Evolutionary conservation across 2,888 invertebrate species (phyloP).

Genomic region (Caenorhabditis uteleia): DNA sequence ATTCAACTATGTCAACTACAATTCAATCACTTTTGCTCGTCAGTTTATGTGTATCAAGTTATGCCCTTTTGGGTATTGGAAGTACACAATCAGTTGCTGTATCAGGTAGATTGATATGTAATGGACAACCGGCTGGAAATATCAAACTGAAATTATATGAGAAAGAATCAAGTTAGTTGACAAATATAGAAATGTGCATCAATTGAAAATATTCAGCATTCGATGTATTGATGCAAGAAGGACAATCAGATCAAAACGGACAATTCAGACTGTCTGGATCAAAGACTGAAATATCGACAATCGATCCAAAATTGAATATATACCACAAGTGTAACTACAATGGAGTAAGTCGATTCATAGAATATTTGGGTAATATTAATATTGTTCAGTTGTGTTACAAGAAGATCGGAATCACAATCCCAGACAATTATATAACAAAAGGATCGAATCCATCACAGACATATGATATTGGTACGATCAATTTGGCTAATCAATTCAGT

Average conservation of each 20-base stretch:
- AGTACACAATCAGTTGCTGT: slow-evolving; percentile 51
- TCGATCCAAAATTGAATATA: slow-evolving; percentile 52
- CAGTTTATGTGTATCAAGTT: too few relatives aligned
- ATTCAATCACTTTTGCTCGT: too few relatives aligned
- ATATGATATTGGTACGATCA: slow-evolving; percentile 52
- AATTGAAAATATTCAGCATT: slow-evolving; percentile 30
- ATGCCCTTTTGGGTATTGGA: slow-evolving; percentile 45
- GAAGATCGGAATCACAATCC: slow-evolving; percentile 55
- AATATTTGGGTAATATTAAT: too few relatives aligned
- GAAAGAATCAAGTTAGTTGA: slow-evolving; percentile 46
- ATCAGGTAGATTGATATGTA: slow-evolving; percentile 48
- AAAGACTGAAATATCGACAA: slow-evolving; percentile 49
- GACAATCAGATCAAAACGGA: slow-evolving; percentile 39
- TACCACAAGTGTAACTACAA: slow-evolving; percentile 58
- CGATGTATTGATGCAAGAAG: slow-evolving; percentile 41
- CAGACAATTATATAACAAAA: slow-evolving; percentile 46
- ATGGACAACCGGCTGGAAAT: slow-evolving; percentile 43
- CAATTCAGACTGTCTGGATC: slow-evolving; percentile 46
- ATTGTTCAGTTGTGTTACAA: slow-evolving; percentile 44
- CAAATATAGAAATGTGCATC: background rate
- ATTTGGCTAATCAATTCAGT: slow-evolving; percentile 52
- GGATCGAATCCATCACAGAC: slow-evolving; percentile 46
- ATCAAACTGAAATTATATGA: slow-evolving; percentile 53
- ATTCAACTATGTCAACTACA: too few relatives aligned
- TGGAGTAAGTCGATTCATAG: slow-evolving; percentile 14